Evolutionary conservation across 2,888 invertebrate species (phyloP).

Genomic region (Cheilosia soror): DNA sequence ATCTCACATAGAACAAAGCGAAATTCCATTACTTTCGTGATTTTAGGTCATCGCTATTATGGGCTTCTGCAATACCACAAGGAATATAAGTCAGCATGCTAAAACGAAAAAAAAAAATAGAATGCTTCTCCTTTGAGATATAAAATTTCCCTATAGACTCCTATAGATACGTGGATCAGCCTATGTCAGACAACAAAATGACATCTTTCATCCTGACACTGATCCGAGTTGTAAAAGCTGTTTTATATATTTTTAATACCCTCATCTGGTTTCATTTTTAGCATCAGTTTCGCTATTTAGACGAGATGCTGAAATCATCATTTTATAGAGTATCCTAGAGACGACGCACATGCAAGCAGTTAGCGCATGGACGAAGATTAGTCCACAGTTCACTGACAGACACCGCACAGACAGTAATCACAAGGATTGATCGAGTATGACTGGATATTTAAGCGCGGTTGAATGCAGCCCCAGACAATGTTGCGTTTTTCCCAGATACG

Average conservation of each 20-base stretch:
- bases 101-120: constrained; percentile 2
- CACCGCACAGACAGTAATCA: constrained; percentile 71
- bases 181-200: constrained; percentile 59
- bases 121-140: constrained; percentile 12
- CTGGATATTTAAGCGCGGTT: constrained; percentile 54
- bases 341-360: constrained; percentile 18
- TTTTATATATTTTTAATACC: constrained; percentile 18
- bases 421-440: constrained; percentile 74
- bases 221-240: constrained; percentile 56
- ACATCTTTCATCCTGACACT: constrained; percentile 68
- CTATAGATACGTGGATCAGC: background rate
- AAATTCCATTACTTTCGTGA: constrained; percentile 41
- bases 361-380: constrained; percentile 51
- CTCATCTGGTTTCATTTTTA: constrained; percentile 38
- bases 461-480: constrained; percentile 55
- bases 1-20: constrained; percentile 41
- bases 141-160: constrained; percentile 40
- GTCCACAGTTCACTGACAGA: constrained; percentile 56
- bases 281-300: constrained; percentile 35
- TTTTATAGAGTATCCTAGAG: constrained; percentile 42
- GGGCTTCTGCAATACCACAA: background rate
- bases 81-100: background rate
- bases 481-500: constrained; percentile 52
- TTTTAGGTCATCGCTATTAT: constrained; percentile 55
- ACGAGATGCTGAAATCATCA: constrained; percentile 62